Base-by-base conservation (phyloP, 92 coral and sea anemone genomes). In the Galaxea fascicularis region DNA sequence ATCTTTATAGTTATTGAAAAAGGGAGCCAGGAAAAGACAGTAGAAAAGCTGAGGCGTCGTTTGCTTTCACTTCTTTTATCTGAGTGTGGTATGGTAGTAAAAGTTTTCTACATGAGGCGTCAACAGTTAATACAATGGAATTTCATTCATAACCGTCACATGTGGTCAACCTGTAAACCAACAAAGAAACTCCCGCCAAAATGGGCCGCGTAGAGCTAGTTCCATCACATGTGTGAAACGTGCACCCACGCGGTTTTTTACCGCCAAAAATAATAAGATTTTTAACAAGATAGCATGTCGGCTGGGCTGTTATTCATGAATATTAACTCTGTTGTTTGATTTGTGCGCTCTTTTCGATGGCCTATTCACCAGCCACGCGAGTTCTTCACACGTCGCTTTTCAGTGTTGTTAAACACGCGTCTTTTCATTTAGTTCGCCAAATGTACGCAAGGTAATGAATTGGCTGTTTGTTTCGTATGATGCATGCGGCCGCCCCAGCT, bases 261-360 rank as follows among this genome's bases (percentile, higher is more conserved):
- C 95, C 95, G 95, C 98, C 95, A 92, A 92, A 89, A 92, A 94
- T 85, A 91, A 87, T 87, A 93, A 76, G 80, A 57, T 79, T 82
- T 79, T 53, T 85, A 89, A 82, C 89, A 83, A 92, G 73, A 84
- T 88, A 85, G 96, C 96, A 92, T 93, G 96, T 82, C 89, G 66
- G 70, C 57, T 24, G 16, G 64, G 46, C 65, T 74, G 44, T 47
- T 58, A 57, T 27, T 83, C 74, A 83, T 74, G 82, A 64, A 83
- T 83, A 83, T 83, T 83, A 41, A 75, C 73, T 51, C 79, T 56
- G 47, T 74, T 83, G 71, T 73, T 83, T 83, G 73, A 58, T 1
- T 66, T 70, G 70, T 58, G 82, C 26, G 82, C 29, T 83, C 74
- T 64, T 83, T 73, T 75, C 82, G 87, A 83, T 82, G 56, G 71